Evolutionary conservation across 2,113 vertebrate genomes (phyloP).

Genomic region (Columba livia): DNA sequence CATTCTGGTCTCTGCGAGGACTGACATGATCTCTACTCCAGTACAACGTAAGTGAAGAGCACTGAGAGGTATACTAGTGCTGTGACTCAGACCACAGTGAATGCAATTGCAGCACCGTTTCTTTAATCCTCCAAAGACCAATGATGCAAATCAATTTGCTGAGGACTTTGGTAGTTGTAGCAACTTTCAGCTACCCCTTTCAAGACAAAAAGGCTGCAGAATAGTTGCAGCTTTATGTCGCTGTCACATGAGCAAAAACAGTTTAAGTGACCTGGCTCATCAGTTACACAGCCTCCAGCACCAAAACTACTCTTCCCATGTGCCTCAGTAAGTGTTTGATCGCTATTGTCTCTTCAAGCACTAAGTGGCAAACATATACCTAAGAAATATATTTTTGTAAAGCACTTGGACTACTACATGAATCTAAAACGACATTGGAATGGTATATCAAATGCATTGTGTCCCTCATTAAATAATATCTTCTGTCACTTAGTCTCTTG

Average conservation of each 20-base stretch:
- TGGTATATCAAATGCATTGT: neutral
- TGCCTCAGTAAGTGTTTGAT: neutral
- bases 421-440: neutral
- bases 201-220: neutral
- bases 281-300: neutral
- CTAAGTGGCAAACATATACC: neutral
- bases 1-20: neutral
- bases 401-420: neutral
- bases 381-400: neutral
- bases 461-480: neutral
- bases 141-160: neutral
- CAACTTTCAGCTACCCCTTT: neutral
- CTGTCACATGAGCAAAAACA: neutral
- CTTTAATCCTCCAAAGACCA: neutral
- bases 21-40: neutral
- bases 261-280: neutral
- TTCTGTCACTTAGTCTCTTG: neutral
- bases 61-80: neutral
- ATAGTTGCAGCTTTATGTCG: neutral
- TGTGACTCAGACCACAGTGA: neutral
- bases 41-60: accelerated
- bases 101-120: neutral
- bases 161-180: accelerated
- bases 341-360: neutral
- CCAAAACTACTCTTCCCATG: neutral